Conservation (phyloP, 1,140 invertebrate genomes). For the Caenorhabditis inopinata region DNA sequence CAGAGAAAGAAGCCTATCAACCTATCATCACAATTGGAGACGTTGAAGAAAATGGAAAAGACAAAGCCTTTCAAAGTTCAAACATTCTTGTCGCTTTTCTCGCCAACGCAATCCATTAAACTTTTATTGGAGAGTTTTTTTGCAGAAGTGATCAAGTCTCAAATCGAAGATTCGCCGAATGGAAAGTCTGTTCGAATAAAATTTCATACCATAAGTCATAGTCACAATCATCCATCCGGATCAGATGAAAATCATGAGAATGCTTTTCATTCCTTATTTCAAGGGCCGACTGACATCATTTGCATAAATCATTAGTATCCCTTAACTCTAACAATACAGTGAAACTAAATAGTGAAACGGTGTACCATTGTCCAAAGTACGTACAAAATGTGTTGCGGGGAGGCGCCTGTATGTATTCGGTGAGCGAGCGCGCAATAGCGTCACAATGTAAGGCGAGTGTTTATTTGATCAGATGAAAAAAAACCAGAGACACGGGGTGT, state of each 20-base stretch:
- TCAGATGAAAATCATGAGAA: too few relatives aligned
- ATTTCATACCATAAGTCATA: too few relatives aligned
- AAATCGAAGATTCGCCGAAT: too few relatives aligned
- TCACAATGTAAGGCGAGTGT: slow-evolving; percentile 21
- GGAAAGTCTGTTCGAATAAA: too few relatives aligned
- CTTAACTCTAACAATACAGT: slow-evolving; percentile 15
- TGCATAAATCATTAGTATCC: too few relatives aligned
- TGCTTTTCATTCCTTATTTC: too few relatives aligned
- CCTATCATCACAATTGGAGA: too few relatives aligned
- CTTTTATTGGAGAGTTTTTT: neutral
- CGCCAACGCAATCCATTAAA: neutral
- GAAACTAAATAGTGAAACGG: too few relatives aligned
- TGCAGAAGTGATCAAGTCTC: too few relatives aligned
- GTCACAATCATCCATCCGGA: too few relatives aligned
- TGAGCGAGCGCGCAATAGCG: neutral
- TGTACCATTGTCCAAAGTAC: slow-evolving; percentile 14
- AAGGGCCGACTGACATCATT: too few relatives aligned
- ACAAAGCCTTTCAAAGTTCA: slow-evolving; percentile 20
- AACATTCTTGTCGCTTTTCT: neutral
- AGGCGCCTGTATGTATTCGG: slow-evolving; percentile 24
- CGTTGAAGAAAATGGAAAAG: neutral
- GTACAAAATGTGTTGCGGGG: slow-evolving; percentile 23
- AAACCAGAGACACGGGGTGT: neutral
- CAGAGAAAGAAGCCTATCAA: neutral
- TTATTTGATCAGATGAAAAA: slow-evolving; percentile 33